Evolutionary conservation across 1,140 invertebrate species (phyloP), one percentile per base, ranked within the genome.

Genomic region (Limonius californicus): DNA sequence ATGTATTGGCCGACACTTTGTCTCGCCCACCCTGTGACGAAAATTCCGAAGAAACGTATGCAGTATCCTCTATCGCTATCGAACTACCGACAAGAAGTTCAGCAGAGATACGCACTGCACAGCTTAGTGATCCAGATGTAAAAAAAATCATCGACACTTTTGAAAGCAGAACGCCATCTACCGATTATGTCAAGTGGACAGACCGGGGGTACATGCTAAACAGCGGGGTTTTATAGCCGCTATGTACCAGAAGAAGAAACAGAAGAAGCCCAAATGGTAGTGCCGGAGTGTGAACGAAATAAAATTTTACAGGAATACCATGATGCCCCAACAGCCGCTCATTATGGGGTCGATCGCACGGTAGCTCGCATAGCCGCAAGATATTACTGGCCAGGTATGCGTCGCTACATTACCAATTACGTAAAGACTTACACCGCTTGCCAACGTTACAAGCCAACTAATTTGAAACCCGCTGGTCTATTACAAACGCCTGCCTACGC

Each of bases 331-430:
- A n/a, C n/a, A n/a, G n/a, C n/a, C n/a, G n/a, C n/a, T n/a, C n/a
- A n/a, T n/a, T 72, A 63, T 53, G 70, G 69, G 11, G 59, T 62
- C 2, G 66, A 75, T 0, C 64, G 67, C 30, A 76, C 72, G 7
- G 45, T 65, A 1, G 20, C 61, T 1, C 45, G 67, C 1, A 69
- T 74, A 12, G 57, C 63, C 0, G 39, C 42, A 18, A 23, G 62
- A 18, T 76, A 72, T 62, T 75, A 67, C 59, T 77, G 68, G 69
- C 59, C 68, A 14, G 69, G 69, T 0, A 74, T 77, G 66, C 68
- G 16, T 68, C 74, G 0, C 57, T 45, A 18, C 53, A n/a, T n/a
- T n/a, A n/a, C n/a, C n/a, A n/a, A 54, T 0, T 72, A 76, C 35
- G 23, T 66, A 15, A 57, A 50, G 35, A 63, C n/a, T 45, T 64